phyloP scores from a whole-genome alignment of 2,888 invertebrate genomes.

The Drosophila eohydei region DNA sequence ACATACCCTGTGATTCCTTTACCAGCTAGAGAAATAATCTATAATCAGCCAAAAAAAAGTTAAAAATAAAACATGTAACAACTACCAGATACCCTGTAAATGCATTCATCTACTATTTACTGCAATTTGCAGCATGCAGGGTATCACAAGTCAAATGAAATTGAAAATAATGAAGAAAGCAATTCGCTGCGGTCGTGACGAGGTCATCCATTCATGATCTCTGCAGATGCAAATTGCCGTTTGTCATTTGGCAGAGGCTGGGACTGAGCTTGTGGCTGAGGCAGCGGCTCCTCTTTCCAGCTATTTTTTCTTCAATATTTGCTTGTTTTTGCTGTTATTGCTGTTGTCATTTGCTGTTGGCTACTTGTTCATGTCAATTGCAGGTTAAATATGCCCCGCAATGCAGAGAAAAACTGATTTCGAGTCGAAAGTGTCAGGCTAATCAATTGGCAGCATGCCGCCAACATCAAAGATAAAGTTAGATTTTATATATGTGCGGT shows the following conservation, averaged over 20 bases:
- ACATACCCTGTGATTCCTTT: background rate
- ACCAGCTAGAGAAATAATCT: background rate
- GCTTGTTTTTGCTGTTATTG: constrained; percentile 21
- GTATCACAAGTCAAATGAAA: constrained; percentile 55
- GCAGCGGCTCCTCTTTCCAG: constrained; percentile 32
- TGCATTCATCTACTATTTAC: background rate
- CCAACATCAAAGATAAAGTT: constrained; percentile 57
- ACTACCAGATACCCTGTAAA: background rate
- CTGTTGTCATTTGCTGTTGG: constrained; percentile 43
- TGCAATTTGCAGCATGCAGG: background rate
- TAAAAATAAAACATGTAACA: background rate
- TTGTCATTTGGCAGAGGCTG: constrained; percentile 44
- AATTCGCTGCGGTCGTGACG: constrained; percentile 75
- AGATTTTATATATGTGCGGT: constrained; percentile 36
- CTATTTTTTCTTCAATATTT: constrained; percentile 5
- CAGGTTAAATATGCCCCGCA: constrained; percentile 44
- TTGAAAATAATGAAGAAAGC: constrained; percentile 81
- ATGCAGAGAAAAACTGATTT: constrained; percentile 30
- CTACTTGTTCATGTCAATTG: constrained; percentile 66
- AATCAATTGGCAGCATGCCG: constrained; percentile 74
- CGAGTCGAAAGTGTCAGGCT: constrained; percentile 68
- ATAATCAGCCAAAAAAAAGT: background rate
- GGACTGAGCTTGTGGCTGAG: background rate
- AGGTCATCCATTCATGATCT: constrained; percentile 82
- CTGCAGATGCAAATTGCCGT: constrained; percentile 65